Base-by-base conservation (phyloP, 2,888 invertebrate genomes). In the Disparrhopalites patrizii region DNA sequence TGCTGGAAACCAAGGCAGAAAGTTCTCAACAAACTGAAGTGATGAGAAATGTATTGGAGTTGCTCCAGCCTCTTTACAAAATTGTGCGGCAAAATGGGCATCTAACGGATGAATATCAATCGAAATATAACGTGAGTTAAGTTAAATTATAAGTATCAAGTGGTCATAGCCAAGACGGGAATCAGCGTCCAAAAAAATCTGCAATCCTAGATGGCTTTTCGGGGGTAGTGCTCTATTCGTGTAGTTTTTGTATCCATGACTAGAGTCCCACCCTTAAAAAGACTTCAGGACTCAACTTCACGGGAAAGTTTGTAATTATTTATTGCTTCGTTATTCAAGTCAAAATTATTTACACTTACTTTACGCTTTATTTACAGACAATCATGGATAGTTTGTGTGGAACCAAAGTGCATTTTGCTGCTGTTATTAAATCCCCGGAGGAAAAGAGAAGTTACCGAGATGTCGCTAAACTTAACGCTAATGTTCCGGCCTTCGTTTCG, bases 181-280 rank as follows among this genome's bases (percentile, higher is more conserved):
- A 36, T 25, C 8, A 13, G 31, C 33, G 23, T 47, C n/a, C 7
- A 25, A 13, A 33, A 23, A 1, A 13, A 43, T 13, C 55, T 54
- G n/a, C 43, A 56, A 1, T 60, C 61, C 60, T 61, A 25, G 38
- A 27, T n/a, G 60, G n/a, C 69, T 23, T 38, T 66, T 25, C 61
- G 61, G 38, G 70, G 28, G 71, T 69, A 68, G 4, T 3, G 63
- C 51, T 65, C 65, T 68, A 52, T 68, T 62, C 33, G 23, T 38
- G 50, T 71, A 65, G 61, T 52, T 63, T 65, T 65, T 18, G 5
- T 7, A 52, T 40, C 66, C 73, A 70, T 70, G 73, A 73, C 73
- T 73, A 73, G 73, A 73, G 69, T 67, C 69, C 71, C 70, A 73
- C 73, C 71, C 69, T 73, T 73, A 66, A 66, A 71, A n/a, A 67